Evolutionary conservation across 30 jellyfish, hydroid and myxozoan species (phyloP).

Genomic region (Turritopsis dohrnii): DNA sequence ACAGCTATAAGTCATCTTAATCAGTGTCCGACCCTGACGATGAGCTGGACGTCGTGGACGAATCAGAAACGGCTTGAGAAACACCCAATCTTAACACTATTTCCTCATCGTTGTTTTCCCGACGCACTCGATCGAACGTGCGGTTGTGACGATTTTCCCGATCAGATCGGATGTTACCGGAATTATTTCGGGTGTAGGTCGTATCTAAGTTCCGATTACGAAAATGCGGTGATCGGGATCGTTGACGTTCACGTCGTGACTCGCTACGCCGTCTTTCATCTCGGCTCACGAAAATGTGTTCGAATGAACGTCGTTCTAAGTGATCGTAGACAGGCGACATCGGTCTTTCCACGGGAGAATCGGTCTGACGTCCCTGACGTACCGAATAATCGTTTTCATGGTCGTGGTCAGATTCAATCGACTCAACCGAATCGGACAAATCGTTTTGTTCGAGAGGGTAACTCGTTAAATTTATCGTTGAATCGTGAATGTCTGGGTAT

Average conservation of each 20-base stretch:
- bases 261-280: conserved; percentile 3
- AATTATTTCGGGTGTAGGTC: conserved; percentile 8
- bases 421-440: conserved; percentile 29
- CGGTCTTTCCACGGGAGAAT: background rate
- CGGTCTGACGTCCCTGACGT: background rate
- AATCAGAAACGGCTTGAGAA: conserved; percentile 36
- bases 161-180: background rate
- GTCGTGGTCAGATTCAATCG: conserved; percentile 22
- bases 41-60: conserved; percentile 14
- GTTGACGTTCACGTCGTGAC: background rate
- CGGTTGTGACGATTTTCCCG: conserved; percentile 13
- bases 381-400: background rate
- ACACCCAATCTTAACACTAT: conserved; percentile 30
- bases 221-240: conserved; percentile 23
- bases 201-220: background rate
- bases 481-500: background rate
- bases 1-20: background rate
- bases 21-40: conserved; percentile 26
- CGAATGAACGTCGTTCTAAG: background rate
- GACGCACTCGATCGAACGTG: background rate
- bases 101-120: background rate
- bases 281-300: background rate
- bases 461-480: conserved; percentile 12
- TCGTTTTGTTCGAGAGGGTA: conserved; percentile 24
- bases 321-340: conserved; percentile 16